phyloP scores from a whole-genome alignment of 92 coral and sea anemone species.

The Phymanthus crucifer region DNA sequence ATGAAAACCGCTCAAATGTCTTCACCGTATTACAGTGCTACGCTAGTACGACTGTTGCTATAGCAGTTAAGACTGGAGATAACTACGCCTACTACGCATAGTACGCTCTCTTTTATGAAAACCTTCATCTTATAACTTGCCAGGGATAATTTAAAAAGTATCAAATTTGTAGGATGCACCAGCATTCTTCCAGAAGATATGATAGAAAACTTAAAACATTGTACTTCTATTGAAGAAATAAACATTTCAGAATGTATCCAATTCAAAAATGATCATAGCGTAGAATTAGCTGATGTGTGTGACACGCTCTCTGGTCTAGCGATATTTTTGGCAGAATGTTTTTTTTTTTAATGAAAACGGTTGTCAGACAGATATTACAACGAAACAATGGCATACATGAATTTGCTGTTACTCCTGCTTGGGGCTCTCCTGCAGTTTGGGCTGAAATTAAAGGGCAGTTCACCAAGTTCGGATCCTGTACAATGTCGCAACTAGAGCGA shows the following conservation, averaged over 20 bases:
- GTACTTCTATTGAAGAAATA: constrained; percentile 35
- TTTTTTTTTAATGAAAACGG: constrained; percentile 31
- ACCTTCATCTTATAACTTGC: too few relatives aligned
- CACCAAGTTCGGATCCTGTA: constrained; percentile 53
- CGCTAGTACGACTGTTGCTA: too few relatives aligned
- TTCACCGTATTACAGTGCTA: too few relatives aligned
- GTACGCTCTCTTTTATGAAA: too few relatives aligned
- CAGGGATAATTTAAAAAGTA: constrained; percentile 29
- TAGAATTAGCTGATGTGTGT: constrained; percentile 41
- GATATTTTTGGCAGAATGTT: constrained; percentile 29
- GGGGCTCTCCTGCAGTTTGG: constrained; percentile 57
- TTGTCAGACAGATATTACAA: constrained; percentile 55
- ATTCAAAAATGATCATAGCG: constrained; percentile 40
- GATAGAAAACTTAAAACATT: constrained; percentile 32
- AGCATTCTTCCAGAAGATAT: constrained; percentile 40
- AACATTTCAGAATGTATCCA: constrained; percentile 41
- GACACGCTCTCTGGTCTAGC: constrained; percentile 35
- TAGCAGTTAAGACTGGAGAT: too few relatives aligned
- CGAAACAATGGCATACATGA: constrained; percentile 52
- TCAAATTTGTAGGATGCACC: constrained; percentile 33
- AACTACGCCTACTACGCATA: too few relatives aligned
- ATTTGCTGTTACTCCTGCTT: constrained; percentile 61
- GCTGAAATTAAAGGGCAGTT: constrained; percentile 59
- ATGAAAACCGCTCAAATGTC: too few relatives aligned
- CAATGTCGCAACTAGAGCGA: constrained; percentile 58